A percentile compares a stretch with the other conserved stretches of the same genome.
phyloP scores from a whole-genome alignment of 2,113 vertebrate species.

The Epinephelus moara region DNA sequence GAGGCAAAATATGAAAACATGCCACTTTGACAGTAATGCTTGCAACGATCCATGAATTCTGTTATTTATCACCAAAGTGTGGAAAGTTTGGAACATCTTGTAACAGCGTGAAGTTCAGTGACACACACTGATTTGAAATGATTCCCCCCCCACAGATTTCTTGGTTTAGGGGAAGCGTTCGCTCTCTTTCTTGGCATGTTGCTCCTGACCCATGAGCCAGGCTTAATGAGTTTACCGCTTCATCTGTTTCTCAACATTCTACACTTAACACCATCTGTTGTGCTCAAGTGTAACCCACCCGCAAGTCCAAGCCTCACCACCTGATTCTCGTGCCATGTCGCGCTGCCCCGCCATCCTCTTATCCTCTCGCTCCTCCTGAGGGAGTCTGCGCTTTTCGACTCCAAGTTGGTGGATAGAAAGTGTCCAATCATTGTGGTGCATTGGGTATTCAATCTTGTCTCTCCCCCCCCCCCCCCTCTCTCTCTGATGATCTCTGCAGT shows the following conservation, averaged over 20 bases:
- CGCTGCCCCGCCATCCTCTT: slow-evolving; percentile 40
- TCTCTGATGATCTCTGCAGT: slow-evolving; percentile 46
- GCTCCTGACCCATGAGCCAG: slow-evolving; percentile 66
- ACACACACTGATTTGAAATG: slow-evolving; percentile 31
- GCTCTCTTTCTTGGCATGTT: slow-evolving; percentile 53
- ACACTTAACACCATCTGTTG: slow-evolving; percentile 75
- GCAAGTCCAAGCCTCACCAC: slow-evolving; percentile 41
- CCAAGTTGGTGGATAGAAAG: slow-evolving; percentile 48
- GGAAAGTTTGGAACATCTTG: not conserved
- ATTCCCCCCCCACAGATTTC: slow-evolving; percentile 3
- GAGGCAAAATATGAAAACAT: not conserved
- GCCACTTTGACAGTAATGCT: not conserved
- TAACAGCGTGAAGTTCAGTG: not conserved
- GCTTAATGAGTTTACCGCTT: slow-evolving; percentile 74
- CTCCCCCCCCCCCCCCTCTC: not conserved
- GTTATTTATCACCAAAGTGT: not conserved
- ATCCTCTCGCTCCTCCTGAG: slow-evolving; percentile 55
- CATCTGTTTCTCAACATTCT: slow-evolving; percentile 69
- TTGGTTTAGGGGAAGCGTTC: slow-evolving; percentile 27
- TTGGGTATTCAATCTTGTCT: slow-evolving; percentile 65
- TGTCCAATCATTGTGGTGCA: slow-evolving; percentile 50
- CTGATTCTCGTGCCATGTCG: slow-evolving; percentile 45
- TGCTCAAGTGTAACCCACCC: slow-evolving; percentile 49
- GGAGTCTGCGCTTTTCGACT: slow-evolving; percentile 56
- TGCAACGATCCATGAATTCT: not conserved